A percentile compares a stretch with the other conserved stretches of the same genome.
These are phyloP conservation scores for Tetheella fluctuosa DNA, from an alignment of 2,888 invertebrate genomes.

Conservation along the genomic window DNA sequence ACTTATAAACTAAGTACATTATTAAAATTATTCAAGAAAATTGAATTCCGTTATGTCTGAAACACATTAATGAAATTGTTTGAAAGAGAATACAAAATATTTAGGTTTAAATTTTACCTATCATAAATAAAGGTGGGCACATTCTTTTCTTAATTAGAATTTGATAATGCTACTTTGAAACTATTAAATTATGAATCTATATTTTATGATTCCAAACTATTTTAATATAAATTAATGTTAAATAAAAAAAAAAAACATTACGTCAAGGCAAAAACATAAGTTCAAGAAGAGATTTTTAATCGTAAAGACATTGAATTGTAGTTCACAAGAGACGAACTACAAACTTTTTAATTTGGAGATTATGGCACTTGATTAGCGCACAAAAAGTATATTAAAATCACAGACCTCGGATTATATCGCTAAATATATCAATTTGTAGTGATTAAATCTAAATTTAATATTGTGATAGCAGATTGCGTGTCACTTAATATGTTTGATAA, in stretches of 20 bases:
- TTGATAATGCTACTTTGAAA: not conserved
- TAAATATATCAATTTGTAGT: not conserved
- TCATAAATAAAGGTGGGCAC: conserved; percentile 3
- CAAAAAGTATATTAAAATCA: not conserved
- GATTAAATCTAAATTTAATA: not conserved
- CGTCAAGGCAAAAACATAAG: not conserved
- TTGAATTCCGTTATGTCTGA: not conserved
- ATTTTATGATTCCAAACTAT: not conserved
- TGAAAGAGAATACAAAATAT: no score
- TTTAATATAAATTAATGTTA: not conserved
- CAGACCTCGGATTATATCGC: no score
- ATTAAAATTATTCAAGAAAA: not conserved
- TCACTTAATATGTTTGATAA: not conserved
- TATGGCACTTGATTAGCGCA: conserved; percentile 4
- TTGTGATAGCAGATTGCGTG: not conserved
- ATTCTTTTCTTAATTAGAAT: conserved; percentile 6
- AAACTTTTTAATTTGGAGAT: not conserved
- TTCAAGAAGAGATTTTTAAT: not conserved
- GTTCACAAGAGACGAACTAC: not conserved
- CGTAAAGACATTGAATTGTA: not conserved
- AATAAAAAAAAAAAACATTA: not conserved
- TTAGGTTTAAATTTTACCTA: not conserved
- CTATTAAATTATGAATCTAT: not conserved
- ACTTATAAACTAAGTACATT: not conserved
- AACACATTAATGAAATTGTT: not conserved